Evolutionary conservation across 2,888 invertebrate species (phyloP).

Genomic region (Rugalucina vietnamica): DNA sequence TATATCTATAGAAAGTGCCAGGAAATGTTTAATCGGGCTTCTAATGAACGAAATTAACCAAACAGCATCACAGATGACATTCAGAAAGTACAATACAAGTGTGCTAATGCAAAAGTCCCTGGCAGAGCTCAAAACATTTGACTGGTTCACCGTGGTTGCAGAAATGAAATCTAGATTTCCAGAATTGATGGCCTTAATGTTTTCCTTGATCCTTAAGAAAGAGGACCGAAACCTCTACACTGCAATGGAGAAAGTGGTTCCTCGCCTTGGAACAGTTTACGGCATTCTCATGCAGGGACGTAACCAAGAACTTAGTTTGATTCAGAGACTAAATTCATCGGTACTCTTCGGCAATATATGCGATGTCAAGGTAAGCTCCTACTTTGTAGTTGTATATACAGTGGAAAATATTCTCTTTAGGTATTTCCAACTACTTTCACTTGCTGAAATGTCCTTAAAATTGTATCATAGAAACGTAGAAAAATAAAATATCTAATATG

Average conservation of each 20-base stretch:
- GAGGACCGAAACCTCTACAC: not conserved
- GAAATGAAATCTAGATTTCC: slow-evolving; percentile 13
- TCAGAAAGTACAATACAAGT: slow-evolving; percentile 16
- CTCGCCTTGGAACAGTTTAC: slow-evolving; percentile 22
- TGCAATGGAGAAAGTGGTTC: not conserved
- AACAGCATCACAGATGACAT: not conserved
- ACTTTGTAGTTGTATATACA: too few relatives aligned
- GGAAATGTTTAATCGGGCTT: not conserved
- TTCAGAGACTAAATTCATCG: not conserved
- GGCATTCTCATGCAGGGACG: slow-evolving; percentile 4
- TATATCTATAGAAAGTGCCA: not conserved
- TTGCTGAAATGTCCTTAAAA: too few relatives aligned
- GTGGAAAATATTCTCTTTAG: too few relatives aligned
- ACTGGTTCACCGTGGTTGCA: slow-evolving; percentile 10
- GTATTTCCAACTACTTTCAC: too few relatives aligned
- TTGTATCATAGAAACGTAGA: too few relatives aligned
- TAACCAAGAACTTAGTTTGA: not conserved
- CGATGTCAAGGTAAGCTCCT: slow-evolving; percentile 27
- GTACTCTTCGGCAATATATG: slow-evolving; percentile 25
- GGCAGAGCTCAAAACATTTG: slow-evolving; percentile 8
- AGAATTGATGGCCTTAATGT: not conserved
- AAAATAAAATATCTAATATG: too few relatives aligned
- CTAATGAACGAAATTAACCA: not conserved
- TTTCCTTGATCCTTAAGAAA: not conserved
- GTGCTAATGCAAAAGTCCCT: slow-evolving; percentile 19